A percentile compares a stretch with the other conserved stretches of the same genome.
Evolutionary conservation across 2,113 vertebrate species (phyloP).

Genomic region (Onychostoma macrolepis): DNA sequence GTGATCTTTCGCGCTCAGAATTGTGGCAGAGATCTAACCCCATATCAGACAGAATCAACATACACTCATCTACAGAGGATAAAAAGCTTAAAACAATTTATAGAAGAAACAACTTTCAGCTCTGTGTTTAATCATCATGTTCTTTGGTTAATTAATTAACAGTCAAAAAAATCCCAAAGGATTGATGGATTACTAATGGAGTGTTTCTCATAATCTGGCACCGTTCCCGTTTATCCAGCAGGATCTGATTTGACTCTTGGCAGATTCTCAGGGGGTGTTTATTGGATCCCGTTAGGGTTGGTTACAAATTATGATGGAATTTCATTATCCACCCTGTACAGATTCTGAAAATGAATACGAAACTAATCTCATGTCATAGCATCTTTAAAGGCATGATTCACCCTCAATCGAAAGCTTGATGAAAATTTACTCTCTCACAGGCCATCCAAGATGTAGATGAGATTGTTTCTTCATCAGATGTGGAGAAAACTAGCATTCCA

Average conservation of each 20-base stretch:
- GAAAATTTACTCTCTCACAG: too few relatives aligned
- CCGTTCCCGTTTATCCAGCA: neutral
- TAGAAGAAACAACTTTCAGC: neutral
- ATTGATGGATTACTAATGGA: neutral
- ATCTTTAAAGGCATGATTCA: neutral
- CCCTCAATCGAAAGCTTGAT: too few relatives aligned
- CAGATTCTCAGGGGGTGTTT: neutral
- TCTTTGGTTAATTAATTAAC: neutral
- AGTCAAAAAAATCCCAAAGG: neutral
- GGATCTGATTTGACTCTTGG: constrained; percentile 13
- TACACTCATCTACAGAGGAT: neutral
- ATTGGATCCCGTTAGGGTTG: neutral
- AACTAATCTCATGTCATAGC: neutral
- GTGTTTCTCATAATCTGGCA: constrained; percentile 8
- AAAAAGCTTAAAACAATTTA: neutral
- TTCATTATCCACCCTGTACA: neutral
- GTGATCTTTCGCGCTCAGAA: too few relatives aligned
- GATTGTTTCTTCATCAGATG: too few relatives aligned
- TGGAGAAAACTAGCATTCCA: too few relatives aligned
- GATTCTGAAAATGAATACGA: neutral
- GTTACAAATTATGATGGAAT: constrained; percentile 8
- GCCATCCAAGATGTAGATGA: too few relatives aligned
- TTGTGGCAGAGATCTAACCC: too few relatives aligned
- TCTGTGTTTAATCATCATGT: neutral
- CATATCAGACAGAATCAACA: constrained; percentile 7